Base-by-base conservation (phyloP, 2,797 vertebrate genomes). In the Hemitrygon akajei region DNA sequence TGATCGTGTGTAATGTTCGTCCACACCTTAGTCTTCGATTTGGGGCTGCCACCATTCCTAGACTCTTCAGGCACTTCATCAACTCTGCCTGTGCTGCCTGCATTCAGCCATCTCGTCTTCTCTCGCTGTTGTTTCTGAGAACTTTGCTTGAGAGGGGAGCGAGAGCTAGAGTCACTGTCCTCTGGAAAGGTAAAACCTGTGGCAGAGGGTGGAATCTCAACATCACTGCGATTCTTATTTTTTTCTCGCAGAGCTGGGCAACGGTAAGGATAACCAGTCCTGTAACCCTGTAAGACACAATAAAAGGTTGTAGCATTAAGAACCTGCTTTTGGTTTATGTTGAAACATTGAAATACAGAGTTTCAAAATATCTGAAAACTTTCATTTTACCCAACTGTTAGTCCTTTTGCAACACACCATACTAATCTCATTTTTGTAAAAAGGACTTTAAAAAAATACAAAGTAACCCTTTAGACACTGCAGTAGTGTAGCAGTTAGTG, bases 21-120 rank as follows among this genome's bases (percentile, higher is more conserved):
- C 99, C 99, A 99, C 99, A 99, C 99, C 98, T 99, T 99, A 99
- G 99, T 98, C 99, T 99, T 99, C 98, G 98, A 98, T 98, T 99
- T 99, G 98, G 99, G 98, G 96, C 99, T 99, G 98, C 97, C 96
- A 96, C 98, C 97, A 14, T 98, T 98, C 96, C 97, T 98, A 97
- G 98, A 98, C 87, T 99, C 98, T 97, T 99, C 98, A 94, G 95
- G 97, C 95, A 98, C 97, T 96, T 98, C 98, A 93, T 99, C 98
- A 58, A 97, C 97, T 96, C 98, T 97, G 96, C 97, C 96, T 96
- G 98, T 97, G 97, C 98, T 97, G 96, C 97, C 96, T 95, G 98
- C 97, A 97, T 98, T 98, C 95, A 98, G 96, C 98, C 98, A 99
- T 96, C 98, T 97, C 96, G 97, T 98, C 98, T 99, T 99, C 98